These are phyloP conservation scores for Melanitta fusca DNA, from an alignment of 2,797 vertebrate species.

Conservation along the genomic window DNA sequence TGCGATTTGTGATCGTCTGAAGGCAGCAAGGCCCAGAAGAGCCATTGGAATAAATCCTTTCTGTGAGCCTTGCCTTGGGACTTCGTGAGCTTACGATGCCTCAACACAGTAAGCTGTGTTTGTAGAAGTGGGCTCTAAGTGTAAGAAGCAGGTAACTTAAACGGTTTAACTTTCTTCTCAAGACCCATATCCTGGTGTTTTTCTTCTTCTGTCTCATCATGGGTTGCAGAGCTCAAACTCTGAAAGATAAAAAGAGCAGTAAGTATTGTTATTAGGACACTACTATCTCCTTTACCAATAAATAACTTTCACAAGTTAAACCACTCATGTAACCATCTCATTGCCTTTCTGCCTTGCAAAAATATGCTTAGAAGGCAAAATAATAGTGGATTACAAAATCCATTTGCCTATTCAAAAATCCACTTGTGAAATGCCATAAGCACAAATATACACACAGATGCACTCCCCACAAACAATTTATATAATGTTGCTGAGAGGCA, in stretches of 20 bases:
- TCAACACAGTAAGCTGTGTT: neutral
- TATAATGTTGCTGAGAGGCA: neutral
- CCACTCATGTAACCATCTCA: neutral
- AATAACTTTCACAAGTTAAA: neutral
- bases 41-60: neutral
- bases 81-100: neutral
- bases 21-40: neutral
- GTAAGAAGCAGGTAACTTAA: neutral
- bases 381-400: neutral
- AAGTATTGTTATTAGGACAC: neutral
- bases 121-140: neutral
- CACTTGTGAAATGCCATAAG: neutral
- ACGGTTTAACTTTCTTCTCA: neutral
- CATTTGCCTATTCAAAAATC: neutral
- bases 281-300: neutral
- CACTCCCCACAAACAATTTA: neutral
- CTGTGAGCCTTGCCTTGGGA: neutral
- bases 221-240: neutral
- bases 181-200: neutral
- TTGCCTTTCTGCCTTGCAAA: neutral
- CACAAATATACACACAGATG: neutral
- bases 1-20: neutral
- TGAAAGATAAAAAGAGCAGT: neutral
- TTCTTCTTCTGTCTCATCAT: rapidly evolving
- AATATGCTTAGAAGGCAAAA: neutral